phyloP scores from a whole-genome alignment of 2,797 vertebrate species.

The Melanotaenia boesemani region DNA sequence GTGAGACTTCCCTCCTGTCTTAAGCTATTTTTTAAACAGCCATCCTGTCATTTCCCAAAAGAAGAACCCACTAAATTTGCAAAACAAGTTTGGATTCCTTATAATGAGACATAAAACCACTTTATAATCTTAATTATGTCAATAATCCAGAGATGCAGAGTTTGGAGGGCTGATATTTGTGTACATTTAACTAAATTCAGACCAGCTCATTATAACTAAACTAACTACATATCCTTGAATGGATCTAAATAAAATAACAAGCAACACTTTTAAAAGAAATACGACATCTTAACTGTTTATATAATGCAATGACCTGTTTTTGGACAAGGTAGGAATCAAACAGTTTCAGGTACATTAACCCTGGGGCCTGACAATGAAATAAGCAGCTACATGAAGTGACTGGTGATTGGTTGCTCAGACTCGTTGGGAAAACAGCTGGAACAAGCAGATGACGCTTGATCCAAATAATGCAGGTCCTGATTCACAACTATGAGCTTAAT shows the following conservation, averaged over 20 bases:
- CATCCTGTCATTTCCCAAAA: constrained; percentile 28
- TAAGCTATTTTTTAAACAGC: background rate
- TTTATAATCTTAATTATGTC: background rate
- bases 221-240: too few species aligned
- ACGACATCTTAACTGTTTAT: too few species aligned
- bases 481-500: constrained; percentile 7
- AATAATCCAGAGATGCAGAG: too few species aligned
- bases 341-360: too few species aligned
- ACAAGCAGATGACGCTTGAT: background rate
- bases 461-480: background rate
- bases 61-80: constrained; percentile 1
- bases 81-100: background rate
- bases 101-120: background rate
- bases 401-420: background rate
- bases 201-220: too few species aligned
- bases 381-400: background rate
- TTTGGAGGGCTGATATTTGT: too few species aligned
- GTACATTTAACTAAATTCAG: too few species aligned
- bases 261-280: too few species aligned
- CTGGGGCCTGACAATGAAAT: too few species aligned
- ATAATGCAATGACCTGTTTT: too few species aligned
- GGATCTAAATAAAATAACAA: too few species aligned
- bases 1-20: constrained; percentile 16
- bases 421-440: background rate
- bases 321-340: too few species aligned